Conservation (phyloP, 2,113 vertebrate genomes). For the Mormoops blainvillei region DNA sequence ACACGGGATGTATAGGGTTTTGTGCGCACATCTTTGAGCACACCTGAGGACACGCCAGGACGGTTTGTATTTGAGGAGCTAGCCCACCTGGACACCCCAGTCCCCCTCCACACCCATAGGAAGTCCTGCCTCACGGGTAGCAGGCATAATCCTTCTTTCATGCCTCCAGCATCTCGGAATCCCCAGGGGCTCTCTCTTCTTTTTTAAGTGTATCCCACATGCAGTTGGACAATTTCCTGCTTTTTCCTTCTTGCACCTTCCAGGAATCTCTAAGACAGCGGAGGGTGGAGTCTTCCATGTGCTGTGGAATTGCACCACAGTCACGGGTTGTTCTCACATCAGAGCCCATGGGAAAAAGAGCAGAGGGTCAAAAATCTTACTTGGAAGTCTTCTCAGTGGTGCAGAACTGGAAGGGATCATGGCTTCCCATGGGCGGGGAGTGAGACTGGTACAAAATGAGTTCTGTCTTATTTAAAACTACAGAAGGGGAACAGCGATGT, state of each 20-base stretch:
- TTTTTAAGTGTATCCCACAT: background rate
- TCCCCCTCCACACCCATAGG: fast-evolving
- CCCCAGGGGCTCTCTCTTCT: too few relatives aligned
- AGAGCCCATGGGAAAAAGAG: background rate
- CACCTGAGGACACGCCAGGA: too few relatives aligned
- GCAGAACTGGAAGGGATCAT: background rate
- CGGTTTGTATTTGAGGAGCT: too few relatives aligned
- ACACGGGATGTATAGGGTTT: background rate
- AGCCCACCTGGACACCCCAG: background rate
- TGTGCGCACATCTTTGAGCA: background rate
- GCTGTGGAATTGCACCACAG: background rate
- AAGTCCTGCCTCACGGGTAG: background rate
- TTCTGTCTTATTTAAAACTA: background rate
- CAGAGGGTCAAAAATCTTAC: background rate
- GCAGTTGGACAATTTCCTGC: background rate
- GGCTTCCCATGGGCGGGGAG: background rate
- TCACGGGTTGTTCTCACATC: background rate
- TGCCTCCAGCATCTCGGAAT: background rate
- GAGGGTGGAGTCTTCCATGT: fast-evolving
- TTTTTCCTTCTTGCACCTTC: background rate
- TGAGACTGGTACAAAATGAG: too few relatives aligned
- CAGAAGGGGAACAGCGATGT: too few relatives aligned
- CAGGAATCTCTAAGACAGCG: background rate
- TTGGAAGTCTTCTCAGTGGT: background rate
- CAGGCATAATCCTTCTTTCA: background rate